These are phyloP conservation scores for Parnassius orleans DNA, from an alignment of 2,888 invertebrate species.

Conservation along the genomic window DNA sequence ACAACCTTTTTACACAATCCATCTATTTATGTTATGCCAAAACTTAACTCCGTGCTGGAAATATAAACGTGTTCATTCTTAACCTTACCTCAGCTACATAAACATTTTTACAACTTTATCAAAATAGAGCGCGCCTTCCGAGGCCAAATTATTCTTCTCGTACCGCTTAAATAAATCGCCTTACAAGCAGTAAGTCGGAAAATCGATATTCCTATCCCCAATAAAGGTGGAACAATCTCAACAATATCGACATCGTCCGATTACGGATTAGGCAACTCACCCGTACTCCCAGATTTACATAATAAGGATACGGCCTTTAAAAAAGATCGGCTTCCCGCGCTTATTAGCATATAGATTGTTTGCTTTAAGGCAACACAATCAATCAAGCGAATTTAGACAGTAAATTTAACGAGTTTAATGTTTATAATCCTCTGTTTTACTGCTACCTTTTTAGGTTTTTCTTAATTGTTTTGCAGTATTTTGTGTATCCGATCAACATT, in stretches of 20 bases:
- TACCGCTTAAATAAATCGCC: slow-evolving; percentile 27
- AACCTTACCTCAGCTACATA: slow-evolving; percentile 1
- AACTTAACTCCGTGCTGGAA: too few relatives aligned
- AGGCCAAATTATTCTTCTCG: slow-evolving; percentile 25
- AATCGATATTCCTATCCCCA: slow-evolving; percentile 27
- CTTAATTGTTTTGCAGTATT: not conserved
- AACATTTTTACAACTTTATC: slow-evolving; percentile 13
- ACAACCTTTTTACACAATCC: too few relatives aligned
- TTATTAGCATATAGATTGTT: slow-evolving; percentile 70
- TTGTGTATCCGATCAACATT: not conserved
- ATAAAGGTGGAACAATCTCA: slow-evolving; percentile 39
- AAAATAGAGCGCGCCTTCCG: slow-evolving; percentile 27
- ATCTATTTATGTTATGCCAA: too few relatives aligned
- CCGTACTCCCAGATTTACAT: slow-evolving; percentile 55
- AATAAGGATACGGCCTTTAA: slow-evolving; percentile 59
- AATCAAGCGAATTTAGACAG: slow-evolving; percentile 44
- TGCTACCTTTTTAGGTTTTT: not conserved
- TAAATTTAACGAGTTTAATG: slow-evolving; percentile 19
- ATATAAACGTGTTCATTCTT: not conserved
- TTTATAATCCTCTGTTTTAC: slow-evolving; percentile 1
- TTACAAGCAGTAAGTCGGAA: slow-evolving; percentile 25
- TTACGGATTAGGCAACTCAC: slow-evolving; percentile 60
- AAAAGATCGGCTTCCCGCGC: slow-evolving; percentile 40
- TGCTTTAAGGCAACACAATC: slow-evolving; percentile 53
- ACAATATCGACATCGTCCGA: slow-evolving; percentile 47